Percentiles rank a stretch among this genome's conserved stretches.
These are phyloP conservation scores for Scaptodrosophila lebanonensis DNA, from an alignment of 1,140 invertebrate genomes.

Conservation along the genomic window DNA sequence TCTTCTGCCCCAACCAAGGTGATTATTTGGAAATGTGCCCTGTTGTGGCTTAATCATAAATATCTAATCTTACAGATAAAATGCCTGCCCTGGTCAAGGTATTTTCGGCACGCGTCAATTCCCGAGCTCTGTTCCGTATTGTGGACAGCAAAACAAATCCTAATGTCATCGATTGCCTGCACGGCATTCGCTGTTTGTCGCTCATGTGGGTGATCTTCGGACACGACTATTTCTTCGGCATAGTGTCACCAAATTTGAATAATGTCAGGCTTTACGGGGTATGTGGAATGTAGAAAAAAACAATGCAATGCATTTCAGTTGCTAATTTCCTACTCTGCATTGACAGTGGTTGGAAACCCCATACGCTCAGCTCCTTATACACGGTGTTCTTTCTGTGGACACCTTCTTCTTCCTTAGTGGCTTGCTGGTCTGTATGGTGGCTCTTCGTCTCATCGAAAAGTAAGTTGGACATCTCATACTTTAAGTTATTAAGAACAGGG, in stretches of 20 bases:
- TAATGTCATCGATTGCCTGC: conserved; percentile 77
- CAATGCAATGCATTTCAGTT: background rate
- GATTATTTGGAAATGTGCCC: background rate
- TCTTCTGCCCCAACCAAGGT: conserved; percentile 22
- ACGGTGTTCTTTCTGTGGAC: conserved; percentile 88
- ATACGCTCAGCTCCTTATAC: conserved; percentile 79
- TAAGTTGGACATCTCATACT: conserved; percentile 66
- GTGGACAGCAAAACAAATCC: conserved; percentile 29
- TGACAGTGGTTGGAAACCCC: conserved; percentile 65
- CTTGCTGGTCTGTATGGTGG: conserved; percentile 81
- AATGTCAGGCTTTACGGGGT: background rate
- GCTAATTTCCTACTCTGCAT: too few relatives aligned
- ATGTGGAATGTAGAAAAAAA: background rate
- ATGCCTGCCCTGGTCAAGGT: conserved; percentile 27
- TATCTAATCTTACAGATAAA: conserved; percentile 27
- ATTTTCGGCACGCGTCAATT: conserved; percentile 43
- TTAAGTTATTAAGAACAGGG: too few relatives aligned
- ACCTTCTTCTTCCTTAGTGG: conserved; percentile 91
- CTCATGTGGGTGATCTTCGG: conserved; percentile 83
- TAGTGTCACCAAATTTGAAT: conserved; percentile 54
- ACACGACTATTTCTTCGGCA: conserved; percentile 77
- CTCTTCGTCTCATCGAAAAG: conserved; percentile 82
- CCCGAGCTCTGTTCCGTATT: conserved; percentile 33
- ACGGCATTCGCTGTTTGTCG: conserved; percentile 81
- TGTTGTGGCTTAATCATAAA: background rate